phyloP scores from a whole-genome alignment of 1,140 invertebrate genomes.

The Chionoecetes opilio region DNA sequence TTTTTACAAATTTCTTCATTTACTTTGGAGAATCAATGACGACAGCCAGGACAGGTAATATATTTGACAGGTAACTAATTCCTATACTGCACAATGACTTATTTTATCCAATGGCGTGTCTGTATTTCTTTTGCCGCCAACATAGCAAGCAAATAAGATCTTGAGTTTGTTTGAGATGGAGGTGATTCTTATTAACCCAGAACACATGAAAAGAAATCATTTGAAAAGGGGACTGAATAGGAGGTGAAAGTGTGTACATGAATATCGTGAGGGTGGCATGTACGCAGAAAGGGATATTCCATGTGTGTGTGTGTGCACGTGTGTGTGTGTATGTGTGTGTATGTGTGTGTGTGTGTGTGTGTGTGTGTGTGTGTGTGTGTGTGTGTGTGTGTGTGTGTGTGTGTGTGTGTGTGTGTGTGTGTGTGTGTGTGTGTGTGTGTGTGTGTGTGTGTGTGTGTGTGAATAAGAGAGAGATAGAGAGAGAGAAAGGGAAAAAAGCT shows the following conservation, averaged over 20 bases:
- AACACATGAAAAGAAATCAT: slow-evolving; percentile 5
- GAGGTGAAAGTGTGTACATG: background rate
- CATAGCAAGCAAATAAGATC: background rate
- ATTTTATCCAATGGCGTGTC: background rate
- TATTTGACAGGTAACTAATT: background rate
- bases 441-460: background rate
- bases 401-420: no score
- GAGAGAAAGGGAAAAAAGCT: slow-evolving; percentile 39
- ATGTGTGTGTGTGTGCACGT: no score
- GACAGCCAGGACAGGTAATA: background rate
- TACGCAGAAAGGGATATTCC: background rate
- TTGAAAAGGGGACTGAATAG: background rate
- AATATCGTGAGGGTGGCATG: background rate
- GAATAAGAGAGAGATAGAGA: slow-evolving; percentile 55
- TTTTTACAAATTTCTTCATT: background rate
- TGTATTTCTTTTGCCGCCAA: background rate
- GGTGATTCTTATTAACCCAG: slow-evolving; percentile 6
- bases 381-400: background rate
- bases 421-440: no score
- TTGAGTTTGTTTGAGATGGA: background rate
- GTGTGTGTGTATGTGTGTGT: no score
- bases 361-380: no score
- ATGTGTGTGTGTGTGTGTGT: no score
- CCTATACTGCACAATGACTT: background rate
- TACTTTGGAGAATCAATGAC: background rate